Base-by-base conservation (phyloP, 2,113 vertebrate species). In the Panthera uncia region DNA sequence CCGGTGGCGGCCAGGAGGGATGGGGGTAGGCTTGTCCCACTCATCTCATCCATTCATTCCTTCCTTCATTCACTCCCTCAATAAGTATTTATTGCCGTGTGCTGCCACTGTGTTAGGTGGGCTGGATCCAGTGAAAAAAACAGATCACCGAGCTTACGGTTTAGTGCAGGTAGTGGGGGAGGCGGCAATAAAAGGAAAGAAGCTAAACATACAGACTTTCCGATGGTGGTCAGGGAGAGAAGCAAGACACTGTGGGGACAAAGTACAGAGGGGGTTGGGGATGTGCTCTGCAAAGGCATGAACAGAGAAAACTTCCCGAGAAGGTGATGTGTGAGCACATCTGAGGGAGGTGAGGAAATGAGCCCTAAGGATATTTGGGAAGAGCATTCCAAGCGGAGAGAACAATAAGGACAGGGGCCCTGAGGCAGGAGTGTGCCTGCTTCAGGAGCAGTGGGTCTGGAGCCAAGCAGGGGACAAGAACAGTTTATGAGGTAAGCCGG, bases 11-110 rank as follows among this genome's bases (percentile, higher is more conserved):
- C 19, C 48, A 4, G 74, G 31, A 76, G 31, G 14, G 14, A 33
- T 1, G n/a, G 45, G 23, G 11, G 16, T 1, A 48, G 50, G 13
- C 23, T n/a, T 50, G 29, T 31, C 10, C 45, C 31, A 13, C 29
- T n/a, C 8, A 5, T 21, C 21, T 9, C 57, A 21, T 12, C 69
- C 36, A 38, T 19, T 36, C 14, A 15, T 31, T 31, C 41, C 9
- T 50, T 69, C 29, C 11, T 41, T 36, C 33, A 9, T 6, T 50
- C 81, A 36, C n/a, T 71, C 9, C 4, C 45, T 73, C 52, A 1
- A 7, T 10, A 5, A 36, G 33, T 4, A 1, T 29, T 31, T 27
- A 33, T 27, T 31, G 13, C 55, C 15, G 0, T 1, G 19, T 9
- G 10, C 27, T 52, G 45, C 52, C 55, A 13, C 31, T 7, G 31